These are phyloP conservation scores for Epinephelus lanceolatus DNA, from an alignment of 2,113 vertebrate species.

Conservation along the genomic window DNA sequence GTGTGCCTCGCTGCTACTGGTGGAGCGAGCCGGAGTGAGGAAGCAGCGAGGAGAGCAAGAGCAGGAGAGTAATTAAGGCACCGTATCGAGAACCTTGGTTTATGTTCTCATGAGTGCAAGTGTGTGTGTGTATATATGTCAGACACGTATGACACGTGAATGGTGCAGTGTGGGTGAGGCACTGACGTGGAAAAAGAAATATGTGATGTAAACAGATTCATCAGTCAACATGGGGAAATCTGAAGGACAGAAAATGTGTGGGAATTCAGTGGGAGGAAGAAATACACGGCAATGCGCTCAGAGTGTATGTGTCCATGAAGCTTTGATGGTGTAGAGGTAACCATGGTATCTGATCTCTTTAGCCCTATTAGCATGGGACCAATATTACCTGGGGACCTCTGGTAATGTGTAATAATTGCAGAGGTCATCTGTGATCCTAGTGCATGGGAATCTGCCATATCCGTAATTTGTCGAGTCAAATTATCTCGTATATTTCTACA, in stretches of 20 bases:
- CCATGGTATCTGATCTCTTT: neutral
- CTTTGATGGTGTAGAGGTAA: neutral
- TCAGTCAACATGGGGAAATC: neutral
- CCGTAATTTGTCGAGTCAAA: too few species aligned
- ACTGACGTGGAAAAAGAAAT: neutral
- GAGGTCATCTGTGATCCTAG: too few species aligned
- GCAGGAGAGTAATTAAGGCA: conserved; percentile 58
- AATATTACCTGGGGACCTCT: too few species aligned
- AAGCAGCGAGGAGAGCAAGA: conserved; percentile 21
- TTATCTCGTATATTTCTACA: too few species aligned
- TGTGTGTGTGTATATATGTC: neutral
- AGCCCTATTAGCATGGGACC: too few species aligned
- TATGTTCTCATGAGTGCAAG: conserved; percentile 18
- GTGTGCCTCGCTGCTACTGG: conserved; percentile 24
- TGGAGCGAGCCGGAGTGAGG: conserved; percentile 40
- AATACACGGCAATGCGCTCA: neutral
- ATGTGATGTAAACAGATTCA: neutral
- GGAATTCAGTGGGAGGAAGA: conserved; percentile 22
- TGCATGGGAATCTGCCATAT: too few species aligned
- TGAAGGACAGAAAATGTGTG: conserved; percentile 6
- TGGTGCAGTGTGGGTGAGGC: neutral
- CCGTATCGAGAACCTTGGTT: conserved; percentile 12
- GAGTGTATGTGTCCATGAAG: neutral
- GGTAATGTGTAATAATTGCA: too few species aligned
- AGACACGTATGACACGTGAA: neutral